Evolutionary conservation across 2,888 invertebrate species (phyloP).

Genomic region (Agrotis puta): DNA sequence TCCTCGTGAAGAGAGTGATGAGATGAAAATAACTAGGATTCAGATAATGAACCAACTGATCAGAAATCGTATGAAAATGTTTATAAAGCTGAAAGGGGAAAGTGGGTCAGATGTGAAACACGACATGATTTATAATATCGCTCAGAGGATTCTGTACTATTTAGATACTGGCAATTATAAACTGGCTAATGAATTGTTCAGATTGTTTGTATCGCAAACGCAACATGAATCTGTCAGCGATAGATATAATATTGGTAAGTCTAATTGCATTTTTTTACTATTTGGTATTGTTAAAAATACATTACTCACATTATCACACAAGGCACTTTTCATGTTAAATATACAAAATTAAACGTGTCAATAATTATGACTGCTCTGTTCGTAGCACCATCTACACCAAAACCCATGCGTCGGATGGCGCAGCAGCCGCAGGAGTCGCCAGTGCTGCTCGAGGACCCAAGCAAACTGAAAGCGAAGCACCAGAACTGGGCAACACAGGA

Average conservation of each 20-base stretch:
- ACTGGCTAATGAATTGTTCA: conserved; percentile 82
- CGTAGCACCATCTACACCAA: conserved; percentile 46
- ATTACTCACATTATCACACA: too few species aligned
- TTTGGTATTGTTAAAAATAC: background rate
- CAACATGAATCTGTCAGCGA: conserved; percentile 16
- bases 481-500: conserved; percentile 66
- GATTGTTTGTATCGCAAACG: conserved; percentile 72
- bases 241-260: conserved; percentile 48
- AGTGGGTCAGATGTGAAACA: conserved; percentile 62
- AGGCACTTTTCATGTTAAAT: too few species aligned
- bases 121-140: conserved; percentile 79
- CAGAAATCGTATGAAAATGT: conserved; percentile 78
- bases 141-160: conserved; percentile 75
- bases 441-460: conserved; percentile 69
- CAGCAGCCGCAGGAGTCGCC: conserved; percentile 54
- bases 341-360: background rate
- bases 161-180: conserved; percentile 77
- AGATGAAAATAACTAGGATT: conserved; percentile 75
- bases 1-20: conserved; percentile 39
- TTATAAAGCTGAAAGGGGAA: conserved; percentile 75
- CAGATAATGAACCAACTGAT: conserved; percentile 83
- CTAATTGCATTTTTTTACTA: background rate
- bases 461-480: conserved; percentile 25
- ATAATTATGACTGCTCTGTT: conserved; percentile 9
- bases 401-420: conserved; percentile 35